Evolutionary conservation across 2,888 invertebrate species (phyloP).

Genomic region (Hypercompe scribonia): DNA sequence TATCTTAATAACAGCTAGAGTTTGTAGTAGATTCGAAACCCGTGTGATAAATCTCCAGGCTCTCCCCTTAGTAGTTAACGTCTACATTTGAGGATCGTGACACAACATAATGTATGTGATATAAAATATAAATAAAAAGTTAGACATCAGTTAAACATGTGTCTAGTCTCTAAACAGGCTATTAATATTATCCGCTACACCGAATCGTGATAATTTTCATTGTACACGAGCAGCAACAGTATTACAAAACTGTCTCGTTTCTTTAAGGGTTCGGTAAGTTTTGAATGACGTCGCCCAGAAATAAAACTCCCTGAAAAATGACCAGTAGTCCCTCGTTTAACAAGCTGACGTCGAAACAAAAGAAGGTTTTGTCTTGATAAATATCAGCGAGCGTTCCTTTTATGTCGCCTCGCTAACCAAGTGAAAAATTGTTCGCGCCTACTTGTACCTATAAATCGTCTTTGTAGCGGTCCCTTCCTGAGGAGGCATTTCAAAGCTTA

Average conservation of each 20-base stretch:
- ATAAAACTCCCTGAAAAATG: slow-evolving; percentile 33
- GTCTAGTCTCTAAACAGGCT: not conserved
- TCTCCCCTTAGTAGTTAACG: too few species aligned
- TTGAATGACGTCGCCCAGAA: not conserved
- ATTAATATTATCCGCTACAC: not conserved
- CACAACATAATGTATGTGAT: too few species aligned
- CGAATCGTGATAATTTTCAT: not conserved
- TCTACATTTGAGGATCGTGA: too few species aligned
- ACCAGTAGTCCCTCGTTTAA: slow-evolving; percentile 32
- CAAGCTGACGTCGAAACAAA: slow-evolving; percentile 44
- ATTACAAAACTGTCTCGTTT: not conserved
- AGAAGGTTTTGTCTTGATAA: slow-evolving; percentile 44
- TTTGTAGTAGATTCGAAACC: too few species aligned
- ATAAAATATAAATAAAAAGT: too few species aligned
- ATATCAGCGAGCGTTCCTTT: slow-evolving; percentile 45
- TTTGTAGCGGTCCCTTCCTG: slow-evolving; percentile 30
- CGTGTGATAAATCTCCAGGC: too few species aligned
- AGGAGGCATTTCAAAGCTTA: slow-evolving; percentile 29
- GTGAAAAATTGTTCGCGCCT: slow-evolving; percentile 47
- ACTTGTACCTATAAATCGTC: slow-evolving; percentile 26
- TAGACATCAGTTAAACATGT: too few species aligned
- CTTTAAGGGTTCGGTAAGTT: not conserved
- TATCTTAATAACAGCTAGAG: too few species aligned
- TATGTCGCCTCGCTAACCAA: slow-evolving; percentile 42
- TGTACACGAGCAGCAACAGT: not conserved